Base-by-base conservation (phyloP, 1,140 invertebrate genomes). In the Druon quercuslanigerum region DNA sequence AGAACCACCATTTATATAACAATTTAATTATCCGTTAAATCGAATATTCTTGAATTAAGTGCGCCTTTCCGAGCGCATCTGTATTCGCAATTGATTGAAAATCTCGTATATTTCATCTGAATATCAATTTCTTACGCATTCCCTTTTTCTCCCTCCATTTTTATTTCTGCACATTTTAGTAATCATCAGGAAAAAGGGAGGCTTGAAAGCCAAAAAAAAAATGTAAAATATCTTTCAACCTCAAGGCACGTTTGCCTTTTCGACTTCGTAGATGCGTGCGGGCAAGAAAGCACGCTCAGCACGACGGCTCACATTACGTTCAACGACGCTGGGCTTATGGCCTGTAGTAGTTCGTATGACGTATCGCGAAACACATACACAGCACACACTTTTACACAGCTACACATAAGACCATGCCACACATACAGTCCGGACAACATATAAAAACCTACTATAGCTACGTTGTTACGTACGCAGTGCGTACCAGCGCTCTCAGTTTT, bases 361-460 rank as follows among this genome's bases (percentile, higher is more conserved):
- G 84, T 86, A 82, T 85, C 82, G 76, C 83, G 72, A 84, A 83
- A 78, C 77, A 74, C 76, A 85, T 80, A 84, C 72, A 82, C 73
- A 74, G 16, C 51, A 72, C 83, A 54, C 77, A 81, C 75, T 73
- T 79, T 82, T 60, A 73, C 50, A 75, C 73, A 76, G 73, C 72
- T 76, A 74, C 76, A 71, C 56, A 73, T 74, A 70, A 50, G 33
- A n/a, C 17, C 52, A 46, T 51, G 52, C 20, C 19, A 17, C 50
- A 25, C 71, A 66, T 16, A n/a, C 33, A 46, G 2, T 33, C 5
- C 3, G 25, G 25, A 33, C 25, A 33, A 33, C 25, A 33, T 33
- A 33, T 33, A 33, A 33, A 33, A 33, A 33, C 25, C 3, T 33
- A 33, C 3, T 3, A 33, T 33, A 33, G 25, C 25, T 33, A 33